phyloP scores from a whole-genome alignment of 2,797 vertebrate species.

The Rhinophrynus dorsalis region DNA sequence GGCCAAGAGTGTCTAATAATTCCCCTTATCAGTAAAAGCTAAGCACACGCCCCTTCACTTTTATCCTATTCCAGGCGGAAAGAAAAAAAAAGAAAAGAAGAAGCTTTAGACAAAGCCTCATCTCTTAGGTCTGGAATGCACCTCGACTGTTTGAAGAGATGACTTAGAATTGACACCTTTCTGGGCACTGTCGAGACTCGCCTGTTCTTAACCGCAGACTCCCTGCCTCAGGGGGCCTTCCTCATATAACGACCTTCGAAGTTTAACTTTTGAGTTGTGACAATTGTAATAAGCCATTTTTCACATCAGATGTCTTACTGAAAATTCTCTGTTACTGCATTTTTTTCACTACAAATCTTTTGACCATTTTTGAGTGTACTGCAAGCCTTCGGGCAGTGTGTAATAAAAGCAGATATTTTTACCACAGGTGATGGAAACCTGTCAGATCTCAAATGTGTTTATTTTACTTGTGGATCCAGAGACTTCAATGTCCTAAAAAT shows the following conservation, averaged over 20 bases:
- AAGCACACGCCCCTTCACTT: slow-evolving; percentile 72
- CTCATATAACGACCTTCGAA: slow-evolving; percentile 30
- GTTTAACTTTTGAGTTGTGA: not conserved
- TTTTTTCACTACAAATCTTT: not conserved
- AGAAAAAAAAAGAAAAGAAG: slow-evolving; percentile 63
- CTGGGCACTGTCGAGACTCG: slow-evolving; percentile 85
- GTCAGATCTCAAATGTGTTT: too few species aligned
- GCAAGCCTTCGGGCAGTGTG: too few species aligned
- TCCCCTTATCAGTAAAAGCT: slow-evolving; percentile 88
- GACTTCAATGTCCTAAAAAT: too few species aligned
- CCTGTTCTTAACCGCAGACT: slow-evolving; percentile 82
- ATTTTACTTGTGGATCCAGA: too few species aligned
- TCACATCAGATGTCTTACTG: not conserved
- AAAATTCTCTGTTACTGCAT: not conserved
- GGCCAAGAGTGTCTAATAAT: slow-evolving; percentile 71
- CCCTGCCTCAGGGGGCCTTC: slow-evolving; percentile 61
- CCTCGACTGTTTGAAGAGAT: slow-evolving; percentile 77
- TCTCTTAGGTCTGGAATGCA: slow-evolving; percentile 82
- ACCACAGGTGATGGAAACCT: too few species aligned
- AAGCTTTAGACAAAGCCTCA: slow-evolving; percentile 69
- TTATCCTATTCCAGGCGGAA: slow-evolving; percentile 78
- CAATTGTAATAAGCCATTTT: not conserved
- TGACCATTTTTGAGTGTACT: too few species aligned
- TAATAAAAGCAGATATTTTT: too few species aligned
- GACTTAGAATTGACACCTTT: slow-evolving; percentile 80